Conservation (phyloP, 2,113 vertebrate genomes). For the Smithornis capensis region DNA sequence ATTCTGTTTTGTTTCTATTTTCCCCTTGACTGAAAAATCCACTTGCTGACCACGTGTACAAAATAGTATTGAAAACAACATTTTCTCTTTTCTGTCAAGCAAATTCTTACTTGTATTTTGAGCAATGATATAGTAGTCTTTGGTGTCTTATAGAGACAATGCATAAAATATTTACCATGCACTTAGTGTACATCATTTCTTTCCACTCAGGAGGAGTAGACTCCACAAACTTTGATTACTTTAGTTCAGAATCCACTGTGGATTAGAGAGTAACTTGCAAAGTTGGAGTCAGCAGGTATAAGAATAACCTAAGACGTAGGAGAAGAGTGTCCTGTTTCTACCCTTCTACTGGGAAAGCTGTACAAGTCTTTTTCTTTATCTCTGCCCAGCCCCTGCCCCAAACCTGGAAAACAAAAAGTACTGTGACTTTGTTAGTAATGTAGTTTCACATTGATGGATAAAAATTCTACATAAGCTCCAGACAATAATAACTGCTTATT, state of each 20-base stretch:
- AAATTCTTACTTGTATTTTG: conserved; percentile 8
- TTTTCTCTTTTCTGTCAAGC: background rate
- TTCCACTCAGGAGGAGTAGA: background rate
- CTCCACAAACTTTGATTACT: background rate
- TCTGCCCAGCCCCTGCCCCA: background rate
- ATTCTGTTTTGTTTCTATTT: background rate
- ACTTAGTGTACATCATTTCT: background rate
- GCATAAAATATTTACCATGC: conserved; percentile 40
- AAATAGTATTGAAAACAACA: background rate
- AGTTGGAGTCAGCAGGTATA: background rate
- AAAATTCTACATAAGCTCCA: background rate
- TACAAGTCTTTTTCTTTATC: background rate
- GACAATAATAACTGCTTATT: background rate
- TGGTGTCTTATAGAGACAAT: background rate
- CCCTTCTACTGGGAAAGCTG: background rate
- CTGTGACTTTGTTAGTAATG: background rate
- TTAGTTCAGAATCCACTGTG: background rate
- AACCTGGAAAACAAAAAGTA: background rate
- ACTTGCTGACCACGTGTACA: background rate
- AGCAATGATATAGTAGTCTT: background rate
- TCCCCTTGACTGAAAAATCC: background rate
- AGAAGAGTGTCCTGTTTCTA: background rate
- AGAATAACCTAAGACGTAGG: background rate
- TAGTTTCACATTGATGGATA: background rate
- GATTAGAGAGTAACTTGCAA: background rate